Percentiles rank a stretch among this genome's conserved stretches.
Conservation (phyloP, 1,140 invertebrate species). For the Scaptomyza graminum region DNA sequence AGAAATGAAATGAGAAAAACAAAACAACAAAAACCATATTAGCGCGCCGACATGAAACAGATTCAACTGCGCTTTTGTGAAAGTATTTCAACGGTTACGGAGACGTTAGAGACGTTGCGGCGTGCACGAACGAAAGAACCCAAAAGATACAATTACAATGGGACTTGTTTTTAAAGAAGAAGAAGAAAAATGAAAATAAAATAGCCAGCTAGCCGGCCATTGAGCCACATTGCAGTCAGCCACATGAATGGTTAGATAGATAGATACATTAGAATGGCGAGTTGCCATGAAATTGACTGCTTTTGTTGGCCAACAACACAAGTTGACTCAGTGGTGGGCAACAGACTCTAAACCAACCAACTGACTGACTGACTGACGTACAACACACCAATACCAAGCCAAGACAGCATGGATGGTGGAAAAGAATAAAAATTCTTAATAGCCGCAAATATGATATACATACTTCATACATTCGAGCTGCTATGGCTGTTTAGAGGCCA, state of each 20-base stretch:
- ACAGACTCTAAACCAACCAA: background rate
- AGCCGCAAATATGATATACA: constrained; percentile 57
- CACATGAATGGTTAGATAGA: constrained; percentile 39
- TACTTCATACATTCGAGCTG: constrained; percentile 1
- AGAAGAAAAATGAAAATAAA: too few relatives aligned
- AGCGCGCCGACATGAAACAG: constrained; percentile 54
- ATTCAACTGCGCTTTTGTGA: constrained; percentile 67
- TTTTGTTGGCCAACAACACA: constrained; percentile 69
- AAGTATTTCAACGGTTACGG: constrained; percentile 59
- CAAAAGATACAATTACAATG: constrained; percentile 68
- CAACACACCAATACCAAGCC: background rate
- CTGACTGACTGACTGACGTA: background rate
- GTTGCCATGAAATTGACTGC: constrained; percentile 73
- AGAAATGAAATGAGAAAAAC: constrained; percentile 27
- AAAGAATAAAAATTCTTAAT: constrained; percentile 58
- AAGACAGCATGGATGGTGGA: constrained; percentile 9
- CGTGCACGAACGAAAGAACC: constrained; percentile 62
- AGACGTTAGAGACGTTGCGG: background rate
- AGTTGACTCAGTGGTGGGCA: background rate
- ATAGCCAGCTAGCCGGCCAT: constrained; percentile 1
- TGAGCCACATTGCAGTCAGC: constrained; percentile 48
- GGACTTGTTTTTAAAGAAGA: constrained; percentile 6
- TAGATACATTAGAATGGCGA: constrained; percentile 67
- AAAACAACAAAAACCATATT: constrained; percentile 40
- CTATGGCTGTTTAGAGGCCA: constrained; percentile 50